Evolutionary conservation across 2,113 vertebrate genomes (phyloP).

Genomic region (Megaceryle torquata): DNA sequence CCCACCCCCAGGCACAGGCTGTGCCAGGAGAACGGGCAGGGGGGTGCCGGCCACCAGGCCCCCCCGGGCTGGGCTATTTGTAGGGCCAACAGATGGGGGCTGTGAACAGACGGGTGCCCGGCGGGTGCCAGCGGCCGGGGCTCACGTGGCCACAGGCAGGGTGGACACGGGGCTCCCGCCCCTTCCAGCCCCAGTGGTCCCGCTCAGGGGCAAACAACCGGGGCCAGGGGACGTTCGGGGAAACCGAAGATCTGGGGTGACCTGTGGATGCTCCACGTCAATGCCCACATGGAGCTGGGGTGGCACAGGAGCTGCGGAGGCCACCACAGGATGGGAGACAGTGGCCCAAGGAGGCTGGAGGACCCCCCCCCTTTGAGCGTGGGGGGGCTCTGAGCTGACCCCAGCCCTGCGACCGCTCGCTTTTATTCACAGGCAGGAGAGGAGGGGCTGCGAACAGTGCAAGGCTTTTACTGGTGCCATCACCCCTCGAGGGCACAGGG

Average conservation of each 20-base stretch:
- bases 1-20: background rate
- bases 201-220: background rate
- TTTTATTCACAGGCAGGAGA: background rate
- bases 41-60: background rate
- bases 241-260: too few relatives aligned
- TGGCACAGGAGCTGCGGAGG: background rate
- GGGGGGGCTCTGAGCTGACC: background rate
- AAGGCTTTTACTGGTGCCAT: background rate
- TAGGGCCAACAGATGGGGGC: background rate
- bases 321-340: rapidly evolving
- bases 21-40: background rate
- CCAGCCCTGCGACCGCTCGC: background rate
- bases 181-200: background rate
- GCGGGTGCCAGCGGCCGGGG: rapidly evolving
- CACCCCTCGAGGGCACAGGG: background rate
- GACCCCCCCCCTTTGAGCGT: rapidly evolving
- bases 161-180: rapidly evolving
- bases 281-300: too few relatives aligned
- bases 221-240: rapidly evolving
- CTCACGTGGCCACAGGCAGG: background rate
- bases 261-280: background rate
- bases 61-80: background rate
- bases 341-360: background rate
- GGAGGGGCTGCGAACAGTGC: background rate
- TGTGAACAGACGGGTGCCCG: background rate